Percentiles rank a stretch among this genome's conserved stretches.
These are phyloP conservation scores for Periplaneta americana DNA, from an alignment of 1,140 invertebrate species.

Conservation along the genomic window DNA sequence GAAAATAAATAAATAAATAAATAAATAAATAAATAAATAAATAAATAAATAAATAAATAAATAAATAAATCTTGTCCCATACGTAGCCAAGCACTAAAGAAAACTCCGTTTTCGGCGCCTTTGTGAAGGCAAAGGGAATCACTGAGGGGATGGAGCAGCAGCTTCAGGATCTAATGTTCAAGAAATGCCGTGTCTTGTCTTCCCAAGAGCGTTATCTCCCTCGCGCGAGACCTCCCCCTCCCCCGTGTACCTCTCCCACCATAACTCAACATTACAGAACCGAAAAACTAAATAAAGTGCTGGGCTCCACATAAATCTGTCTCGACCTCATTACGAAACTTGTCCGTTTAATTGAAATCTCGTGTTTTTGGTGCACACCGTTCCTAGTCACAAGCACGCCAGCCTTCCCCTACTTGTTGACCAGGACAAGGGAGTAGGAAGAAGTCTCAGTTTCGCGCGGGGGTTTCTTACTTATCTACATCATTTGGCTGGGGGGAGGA, in stretches of 20 bases:
- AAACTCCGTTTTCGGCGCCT: background rate
- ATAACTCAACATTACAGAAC: background rate
- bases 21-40: too few relatives aligned
- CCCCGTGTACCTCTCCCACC: background rate
- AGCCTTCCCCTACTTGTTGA: background rate
- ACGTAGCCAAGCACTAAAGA: background rate
- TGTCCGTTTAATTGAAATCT: slow-evolving; percentile 15
- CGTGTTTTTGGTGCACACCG: background rate
- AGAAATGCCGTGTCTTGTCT: background rate
- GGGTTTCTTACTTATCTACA: background rate
- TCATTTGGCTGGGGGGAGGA: background rate
- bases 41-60: too few relatives aligned
- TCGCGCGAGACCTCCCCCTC: background rate
- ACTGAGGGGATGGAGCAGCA: background rate
- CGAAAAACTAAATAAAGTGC: background rate
- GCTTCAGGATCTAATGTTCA: background rate
- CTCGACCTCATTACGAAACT: slow-evolving; percentile 6
- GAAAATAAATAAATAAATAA: too few relatives aligned
- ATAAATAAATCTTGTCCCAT: too few relatives aligned
- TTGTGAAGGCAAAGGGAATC: background rate
- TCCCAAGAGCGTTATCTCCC: background rate
- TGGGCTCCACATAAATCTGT: slow-evolving; percentile 9
- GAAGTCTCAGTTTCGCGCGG: background rate
- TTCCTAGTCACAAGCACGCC: background rate
- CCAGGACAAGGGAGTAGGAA: background rate